Evolutionary conservation across 2,888 invertebrate genomes (phyloP).

Genomic region (Drosophila eohydei): DNA sequence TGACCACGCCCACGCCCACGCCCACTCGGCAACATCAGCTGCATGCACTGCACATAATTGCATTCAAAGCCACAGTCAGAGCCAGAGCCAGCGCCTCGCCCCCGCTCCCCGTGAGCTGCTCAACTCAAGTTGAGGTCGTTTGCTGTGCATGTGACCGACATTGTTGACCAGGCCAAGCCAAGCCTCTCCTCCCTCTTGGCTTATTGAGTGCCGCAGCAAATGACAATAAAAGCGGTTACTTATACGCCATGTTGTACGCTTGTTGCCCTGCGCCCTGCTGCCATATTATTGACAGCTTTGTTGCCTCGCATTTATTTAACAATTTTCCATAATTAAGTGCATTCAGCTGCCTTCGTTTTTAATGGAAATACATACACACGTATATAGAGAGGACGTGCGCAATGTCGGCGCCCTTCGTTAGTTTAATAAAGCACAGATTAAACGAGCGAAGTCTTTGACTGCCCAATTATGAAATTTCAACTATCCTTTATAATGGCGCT

Average conservation of each 20-base stretch:
- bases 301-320: constrained; percentile 33
- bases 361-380: constrained; percentile 19
- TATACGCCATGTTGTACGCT: constrained; percentile 67
- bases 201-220: constrained; percentile 65
- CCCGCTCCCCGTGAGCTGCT: no score
- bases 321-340: constrained; percentile 44
- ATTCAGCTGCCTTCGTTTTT: constrained; percentile 29
- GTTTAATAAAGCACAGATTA: constrained; percentile 12
- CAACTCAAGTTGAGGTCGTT: constrained; percentile 49
- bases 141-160: constrained; percentile 49
- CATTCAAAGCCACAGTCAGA: constrained; percentile 64
- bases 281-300: constrained; percentile 37
- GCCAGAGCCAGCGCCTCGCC: not conserved
- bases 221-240: constrained; percentile 75
- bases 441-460: constrained; percentile 7
- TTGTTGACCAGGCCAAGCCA: constrained; percentile 43
- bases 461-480: constrained; percentile 1
- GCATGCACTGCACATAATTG: constrained; percentile 75
- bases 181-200: not conserved
- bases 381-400: not conserved
- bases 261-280: constrained; percentile 7
- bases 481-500: not conserved
- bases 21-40: constrained; percentile 32
- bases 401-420: constrained; percentile 1
- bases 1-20: constrained; percentile 6